Evolutionary conservation across 2,797 vertebrate species (phyloP).

Genomic region (Glyptemys insculpta): DNA sequence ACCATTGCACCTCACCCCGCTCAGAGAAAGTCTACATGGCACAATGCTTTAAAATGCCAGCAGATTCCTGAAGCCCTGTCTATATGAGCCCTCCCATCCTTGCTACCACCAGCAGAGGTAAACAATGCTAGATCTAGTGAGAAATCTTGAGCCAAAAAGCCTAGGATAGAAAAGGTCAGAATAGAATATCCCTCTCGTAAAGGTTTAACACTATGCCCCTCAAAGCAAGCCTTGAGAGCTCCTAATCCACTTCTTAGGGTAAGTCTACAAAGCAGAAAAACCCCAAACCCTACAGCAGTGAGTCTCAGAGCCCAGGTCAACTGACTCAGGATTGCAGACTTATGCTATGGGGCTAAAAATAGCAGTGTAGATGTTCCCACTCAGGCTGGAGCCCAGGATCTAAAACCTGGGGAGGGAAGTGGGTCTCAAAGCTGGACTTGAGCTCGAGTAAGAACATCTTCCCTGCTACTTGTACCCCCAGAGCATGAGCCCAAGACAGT

Average conservation of each 20-base stretch:
- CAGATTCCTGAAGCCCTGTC: background rate
- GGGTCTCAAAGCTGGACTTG: background rate
- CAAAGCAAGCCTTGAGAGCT: too few relatives aligned
- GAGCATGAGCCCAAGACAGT: background rate
- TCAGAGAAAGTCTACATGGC: background rate
- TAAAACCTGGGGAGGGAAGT: background rate
- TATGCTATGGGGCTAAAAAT: background rate
- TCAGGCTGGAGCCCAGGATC: background rate
- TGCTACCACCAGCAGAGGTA: background rate
- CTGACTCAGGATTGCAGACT: background rate
- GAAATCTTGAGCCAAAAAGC: background rate
- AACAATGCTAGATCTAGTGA: background rate
- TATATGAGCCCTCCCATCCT: background rate
- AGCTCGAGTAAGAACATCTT: background rate
- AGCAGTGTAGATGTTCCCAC: background rate
- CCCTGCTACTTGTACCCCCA: background rate
- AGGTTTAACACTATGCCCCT: background rate
- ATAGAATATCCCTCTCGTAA: background rate
- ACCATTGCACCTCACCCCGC: background rate
- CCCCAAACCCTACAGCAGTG: background rate
- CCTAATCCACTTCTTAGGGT: background rate
- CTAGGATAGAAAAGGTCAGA: background rate
- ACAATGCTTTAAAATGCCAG: background rate
- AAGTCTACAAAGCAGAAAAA: background rate
- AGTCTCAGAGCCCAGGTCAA: background rate